These are phyloP conservation scores for Donacobius atricapilla DNA, from an alignment of 2,113 vertebrate species.

Conservation along the genomic window DNA sequence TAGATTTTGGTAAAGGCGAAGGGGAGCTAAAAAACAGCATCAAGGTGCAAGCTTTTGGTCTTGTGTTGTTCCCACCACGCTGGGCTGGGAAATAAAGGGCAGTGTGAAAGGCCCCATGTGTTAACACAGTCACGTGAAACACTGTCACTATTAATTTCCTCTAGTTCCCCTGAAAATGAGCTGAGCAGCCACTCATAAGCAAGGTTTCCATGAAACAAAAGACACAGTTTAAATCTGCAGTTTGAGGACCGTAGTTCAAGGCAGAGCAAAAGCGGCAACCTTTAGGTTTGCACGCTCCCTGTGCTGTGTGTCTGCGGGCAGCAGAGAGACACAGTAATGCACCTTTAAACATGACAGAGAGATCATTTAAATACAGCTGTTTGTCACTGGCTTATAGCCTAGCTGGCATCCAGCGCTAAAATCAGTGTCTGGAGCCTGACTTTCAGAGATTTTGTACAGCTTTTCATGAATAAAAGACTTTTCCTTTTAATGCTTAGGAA, in stretches of 20 bases:
- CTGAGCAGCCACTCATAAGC: background rate
- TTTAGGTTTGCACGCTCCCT: background rate
- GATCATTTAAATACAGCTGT: background rate
- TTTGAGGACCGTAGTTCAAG: background rate
- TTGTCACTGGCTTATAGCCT: background rate
- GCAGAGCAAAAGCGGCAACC: background rate
- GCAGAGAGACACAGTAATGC: background rate
- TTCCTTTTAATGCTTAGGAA: background rate
- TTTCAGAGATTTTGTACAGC: background rate
- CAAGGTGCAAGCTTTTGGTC: background rate
- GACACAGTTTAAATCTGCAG: background rate
- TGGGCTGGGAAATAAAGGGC: background rate
- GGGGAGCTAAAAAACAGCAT: background rate
- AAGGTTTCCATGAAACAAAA: background rate
- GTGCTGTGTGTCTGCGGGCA: fast-evolving
- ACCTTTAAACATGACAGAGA: background rate
- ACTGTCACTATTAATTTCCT: background rate
- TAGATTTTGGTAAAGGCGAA: background rate
- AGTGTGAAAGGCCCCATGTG: background rate
- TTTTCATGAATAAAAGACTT: background rate
- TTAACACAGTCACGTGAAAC: background rate
- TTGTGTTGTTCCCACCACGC: background rate
- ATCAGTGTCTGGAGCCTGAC: background rate
- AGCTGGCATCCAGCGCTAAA: background rate
- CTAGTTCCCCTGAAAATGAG: background rate